phyloP scores from a whole-genome alignment of 2,888 invertebrate genomes.

The Drepana falcataria region DNA sequence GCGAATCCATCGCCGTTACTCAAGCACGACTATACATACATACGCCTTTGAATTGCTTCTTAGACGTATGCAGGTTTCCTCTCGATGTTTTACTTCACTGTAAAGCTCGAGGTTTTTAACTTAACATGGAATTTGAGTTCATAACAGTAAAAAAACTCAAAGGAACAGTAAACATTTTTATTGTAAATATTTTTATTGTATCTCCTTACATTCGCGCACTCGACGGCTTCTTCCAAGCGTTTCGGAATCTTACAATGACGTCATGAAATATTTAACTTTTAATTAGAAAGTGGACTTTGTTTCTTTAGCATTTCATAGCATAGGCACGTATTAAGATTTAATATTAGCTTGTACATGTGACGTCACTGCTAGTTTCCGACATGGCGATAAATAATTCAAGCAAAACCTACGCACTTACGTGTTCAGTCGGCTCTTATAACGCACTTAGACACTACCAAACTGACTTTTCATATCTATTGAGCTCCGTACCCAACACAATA shows the following conservation, averaged over 20 bases:
- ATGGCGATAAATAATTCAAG: conserved; percentile 50
- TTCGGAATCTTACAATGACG: conserved; percentile 43
- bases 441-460: conserved; percentile 49
- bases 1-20: too few relatives aligned
- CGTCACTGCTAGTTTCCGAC: conserved; percentile 46
- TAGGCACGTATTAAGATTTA: conserved; percentile 31
- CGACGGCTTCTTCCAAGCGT: conserved; percentile 49
- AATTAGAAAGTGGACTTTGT: conserved; percentile 1
- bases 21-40: too few relatives aligned
- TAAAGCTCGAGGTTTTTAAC: background rate
- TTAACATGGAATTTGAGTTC: background rate
- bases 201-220: conserved; percentile 65
- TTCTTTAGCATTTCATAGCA: conserved; percentile 15
- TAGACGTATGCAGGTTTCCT: too few relatives aligned
- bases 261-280: conserved; percentile 9
- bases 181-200: conserved; percentile 77
- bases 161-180: conserved; percentile 77
- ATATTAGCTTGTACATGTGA: conserved; percentile 17
- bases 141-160: conserved; percentile 47
- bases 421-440: conserved; percentile 63
- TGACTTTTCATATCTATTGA: conserved; percentile 40
- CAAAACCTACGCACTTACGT: conserved; percentile 40
- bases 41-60: too few relatives aligned
- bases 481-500: conserved; percentile 25
- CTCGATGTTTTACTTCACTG: too few relatives aligned